A percentile compares a stretch with the other conserved stretches of the same genome.
These are phyloP conservation scores for Macropis europaea DNA, from an alignment of 2,888 invertebrate genomes.

Conservation along the genomic window DNA sequence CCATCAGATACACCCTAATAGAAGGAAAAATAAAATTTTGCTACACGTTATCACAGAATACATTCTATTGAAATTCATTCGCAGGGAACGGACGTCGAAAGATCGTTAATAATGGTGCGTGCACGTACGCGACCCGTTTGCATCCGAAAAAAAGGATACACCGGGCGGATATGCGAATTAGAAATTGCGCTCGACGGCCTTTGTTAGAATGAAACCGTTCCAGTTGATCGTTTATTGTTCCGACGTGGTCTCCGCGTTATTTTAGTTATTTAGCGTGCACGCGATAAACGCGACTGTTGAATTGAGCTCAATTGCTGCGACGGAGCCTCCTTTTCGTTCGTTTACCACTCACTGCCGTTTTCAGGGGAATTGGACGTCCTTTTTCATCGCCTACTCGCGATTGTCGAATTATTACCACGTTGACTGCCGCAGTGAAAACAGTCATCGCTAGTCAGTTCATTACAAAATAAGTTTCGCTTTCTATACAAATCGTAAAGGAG, in stretches of 20 bases:
- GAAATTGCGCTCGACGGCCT: neutral
- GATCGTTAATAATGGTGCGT: neutral
- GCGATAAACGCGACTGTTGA: conserved; percentile 33
- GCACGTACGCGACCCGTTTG: conserved; percentile 31
- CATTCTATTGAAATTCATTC: neutral
- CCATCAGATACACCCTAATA: too few relatives aligned
- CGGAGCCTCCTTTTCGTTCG: conserved; percentile 17
- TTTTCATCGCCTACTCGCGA: too few relatives aligned
- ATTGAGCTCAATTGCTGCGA: conserved; percentile 39
- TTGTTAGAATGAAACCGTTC: neutral
- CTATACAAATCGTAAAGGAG: too few relatives aligned
- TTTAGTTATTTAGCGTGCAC: neutral
- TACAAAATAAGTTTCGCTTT: too few relatives aligned
- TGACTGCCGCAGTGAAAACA: too few relatives aligned
- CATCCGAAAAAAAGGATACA: conserved; percentile 39
- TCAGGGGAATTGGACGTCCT: too few relatives aligned
- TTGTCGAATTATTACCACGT: too few relatives aligned
- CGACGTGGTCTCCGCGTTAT: neutral
- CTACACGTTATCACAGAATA: too few relatives aligned
- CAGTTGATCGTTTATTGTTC: neutral
- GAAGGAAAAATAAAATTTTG: too few relatives aligned
- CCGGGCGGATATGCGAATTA: conserved; percentile 13
- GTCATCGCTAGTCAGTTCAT: too few relatives aligned
- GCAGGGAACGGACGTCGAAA: neutral
- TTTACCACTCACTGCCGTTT: neutral